Conservation (phyloP, 2,113 vertebrate species). For the Indicator maculatus region DNA sequence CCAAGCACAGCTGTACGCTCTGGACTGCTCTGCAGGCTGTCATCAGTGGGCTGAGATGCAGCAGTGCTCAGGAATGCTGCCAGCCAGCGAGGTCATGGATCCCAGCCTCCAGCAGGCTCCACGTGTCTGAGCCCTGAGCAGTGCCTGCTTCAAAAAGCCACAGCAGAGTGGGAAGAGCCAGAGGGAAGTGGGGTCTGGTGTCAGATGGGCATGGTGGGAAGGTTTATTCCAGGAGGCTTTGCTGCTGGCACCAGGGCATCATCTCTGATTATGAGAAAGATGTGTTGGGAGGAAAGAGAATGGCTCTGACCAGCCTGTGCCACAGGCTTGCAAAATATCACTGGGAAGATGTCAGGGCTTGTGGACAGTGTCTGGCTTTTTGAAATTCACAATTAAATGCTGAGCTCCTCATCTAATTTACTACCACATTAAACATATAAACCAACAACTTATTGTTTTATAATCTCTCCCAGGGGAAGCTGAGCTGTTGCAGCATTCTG, state of each 20-base stretch:
- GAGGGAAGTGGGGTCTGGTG: not conserved
- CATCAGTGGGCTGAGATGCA: fast-evolving
- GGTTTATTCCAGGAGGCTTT: not conserved
- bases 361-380: not conserved
- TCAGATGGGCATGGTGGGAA: fast-evolving
- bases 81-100: fast-evolving
- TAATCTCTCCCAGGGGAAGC: not conserved
- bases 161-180: not conserved
- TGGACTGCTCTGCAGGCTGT: not conserved
- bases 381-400: not conserved
- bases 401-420: conserved; percentile 29
- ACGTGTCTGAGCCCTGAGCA: not conserved
- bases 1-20: fast-evolving
- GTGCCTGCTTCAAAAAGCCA: not conserved
- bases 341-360: not conserved
- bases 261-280: not conserved
- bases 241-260: not conserved
- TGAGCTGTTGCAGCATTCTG: not conserved
- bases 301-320: not conserved
- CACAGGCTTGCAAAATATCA: not conserved
- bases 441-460: not conserved
- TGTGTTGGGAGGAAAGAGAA: not conserved
- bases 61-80: not conserved
- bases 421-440: conserved; percentile 11
- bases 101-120: not conserved